Evolutionary conservation across 2,888 invertebrate species (phyloP).

Genomic region (Auanema freiburgensis): DNA sequence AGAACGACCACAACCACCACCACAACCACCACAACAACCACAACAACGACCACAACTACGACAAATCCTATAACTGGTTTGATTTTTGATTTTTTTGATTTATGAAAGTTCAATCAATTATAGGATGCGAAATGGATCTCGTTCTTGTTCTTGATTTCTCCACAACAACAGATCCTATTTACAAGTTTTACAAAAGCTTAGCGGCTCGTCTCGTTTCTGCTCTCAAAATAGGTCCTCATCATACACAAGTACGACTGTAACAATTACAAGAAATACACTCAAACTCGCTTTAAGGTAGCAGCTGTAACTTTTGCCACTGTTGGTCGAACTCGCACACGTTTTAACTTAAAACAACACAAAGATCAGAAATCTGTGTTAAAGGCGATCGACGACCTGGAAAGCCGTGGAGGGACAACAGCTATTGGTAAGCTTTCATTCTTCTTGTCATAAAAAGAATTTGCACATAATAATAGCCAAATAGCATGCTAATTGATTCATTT

Average conservation of each 20-base stretch:
- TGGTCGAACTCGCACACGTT: conserved; percentile 55
- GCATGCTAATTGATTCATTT: no score
- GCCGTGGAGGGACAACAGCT: conserved; percentile 59
- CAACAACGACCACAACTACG: conserved; percentile 57
- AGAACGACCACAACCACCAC: conserved; percentile 49
- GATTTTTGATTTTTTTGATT: not conserved
- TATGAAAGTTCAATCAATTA: conserved; percentile 9
- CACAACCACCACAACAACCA: conserved; percentile 55
- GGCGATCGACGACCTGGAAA: conserved; percentile 46
- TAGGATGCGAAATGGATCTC: conserved; percentile 58
- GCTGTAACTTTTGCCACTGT: conserved; percentile 56
- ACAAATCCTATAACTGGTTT: conserved; percentile 58
- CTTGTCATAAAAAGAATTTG: not conserved
- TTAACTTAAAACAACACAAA: conserved; percentile 53
- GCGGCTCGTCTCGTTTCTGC: conserved; percentile 48
- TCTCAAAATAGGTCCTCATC: conserved; percentile 53
- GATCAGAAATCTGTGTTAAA: conserved; percentile 50
- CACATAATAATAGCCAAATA: not conserved
- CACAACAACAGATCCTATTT: conserved; percentile 59
- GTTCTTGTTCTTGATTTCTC: conserved; percentile 62
- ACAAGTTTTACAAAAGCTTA: conserved; percentile 53
- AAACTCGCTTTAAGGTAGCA: conserved; percentile 36
- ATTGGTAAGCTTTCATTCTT: conserved; percentile 42
- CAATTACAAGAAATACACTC: not conserved
- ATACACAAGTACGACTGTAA: conserved; percentile 44